Percentiles rank a stretch among this genome's conserved stretches.
phyloP scores from a whole-genome alignment of 2,797 vertebrate species.

The Rhinophrynus dorsalis region DNA sequence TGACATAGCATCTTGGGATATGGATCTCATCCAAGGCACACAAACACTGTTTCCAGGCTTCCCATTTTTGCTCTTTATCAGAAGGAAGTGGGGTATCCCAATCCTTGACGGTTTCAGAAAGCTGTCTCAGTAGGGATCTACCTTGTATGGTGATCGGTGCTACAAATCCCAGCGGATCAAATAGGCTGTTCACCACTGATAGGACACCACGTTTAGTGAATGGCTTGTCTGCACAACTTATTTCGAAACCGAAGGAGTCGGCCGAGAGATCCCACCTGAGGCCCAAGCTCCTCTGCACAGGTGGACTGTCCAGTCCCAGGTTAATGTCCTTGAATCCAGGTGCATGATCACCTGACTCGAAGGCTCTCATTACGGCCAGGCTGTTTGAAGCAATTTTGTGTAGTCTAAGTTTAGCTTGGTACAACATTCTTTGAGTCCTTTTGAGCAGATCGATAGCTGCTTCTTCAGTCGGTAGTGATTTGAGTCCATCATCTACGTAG shows the following conservation, averaged over 20 bases:
- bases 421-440: neutral
- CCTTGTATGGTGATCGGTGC: neutral
- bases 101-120: no score
- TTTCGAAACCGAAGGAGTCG: neutral
- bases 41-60: neutral
- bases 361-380: neutral
- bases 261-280: neutral
- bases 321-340: neutral
- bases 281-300: conserved; percentile 1
- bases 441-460: neutral
- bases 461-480: neutral
- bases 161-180: neutral
- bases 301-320: neutral
- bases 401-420: neutral
- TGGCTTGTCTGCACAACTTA: conserved; percentile 3
- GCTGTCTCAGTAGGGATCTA: neutral
- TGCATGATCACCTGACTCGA: neutral
- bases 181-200: neutral
- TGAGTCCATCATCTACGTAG: neutral
- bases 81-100: neutral
- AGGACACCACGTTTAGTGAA: neutral
- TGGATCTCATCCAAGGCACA: neutral
- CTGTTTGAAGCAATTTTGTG: neutral
- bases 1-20: neutral
- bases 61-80: neutral